These are phyloP conservation scores for Astreopora myriophthalma DNA, from an alignment of 64 coral and sea anemone genomes.

Conservation along the genomic window DNA sequence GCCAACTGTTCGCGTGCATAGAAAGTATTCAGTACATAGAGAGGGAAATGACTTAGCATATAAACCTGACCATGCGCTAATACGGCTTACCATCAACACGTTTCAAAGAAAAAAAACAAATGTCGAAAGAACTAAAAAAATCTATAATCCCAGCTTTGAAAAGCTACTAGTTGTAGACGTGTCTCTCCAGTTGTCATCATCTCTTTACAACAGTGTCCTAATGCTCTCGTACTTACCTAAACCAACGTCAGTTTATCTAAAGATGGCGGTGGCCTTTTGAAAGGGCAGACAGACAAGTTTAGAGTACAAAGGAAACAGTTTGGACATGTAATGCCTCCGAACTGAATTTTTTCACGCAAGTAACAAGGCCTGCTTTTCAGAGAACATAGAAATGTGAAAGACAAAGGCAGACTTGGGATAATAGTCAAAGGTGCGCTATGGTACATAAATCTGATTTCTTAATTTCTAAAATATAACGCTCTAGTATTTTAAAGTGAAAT, in stretches of 20 bases:
- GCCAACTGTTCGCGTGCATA: neutral
- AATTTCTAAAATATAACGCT: no score
- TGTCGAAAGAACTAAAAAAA: neutral
- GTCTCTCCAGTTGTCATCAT: neutral
- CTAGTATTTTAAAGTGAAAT: no score
- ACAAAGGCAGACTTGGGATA: no score
- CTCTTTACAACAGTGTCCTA: neutral
- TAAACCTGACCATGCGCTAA: neutral
- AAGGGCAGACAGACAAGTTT: neutral
- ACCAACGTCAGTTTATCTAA: neutral
- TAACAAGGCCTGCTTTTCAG: neutral
- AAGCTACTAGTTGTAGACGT: neutral
- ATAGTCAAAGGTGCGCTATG: no score
- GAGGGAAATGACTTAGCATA: neutral
- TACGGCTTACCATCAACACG: neutral
- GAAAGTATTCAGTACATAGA: neutral
- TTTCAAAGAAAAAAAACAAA: neutral
- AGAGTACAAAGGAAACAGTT: neutral
- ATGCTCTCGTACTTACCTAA: neutral
- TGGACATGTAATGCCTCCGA: neutral
- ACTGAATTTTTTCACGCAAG: neutral
- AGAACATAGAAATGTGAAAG: neutral
- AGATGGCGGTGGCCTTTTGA: neutral
- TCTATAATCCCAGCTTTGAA: neutral
- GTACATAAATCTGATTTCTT: no score